phyloP scores from a whole-genome alignment of 2,797 vertebrate genomes.

The Tolypeutes matacus region DNA sequence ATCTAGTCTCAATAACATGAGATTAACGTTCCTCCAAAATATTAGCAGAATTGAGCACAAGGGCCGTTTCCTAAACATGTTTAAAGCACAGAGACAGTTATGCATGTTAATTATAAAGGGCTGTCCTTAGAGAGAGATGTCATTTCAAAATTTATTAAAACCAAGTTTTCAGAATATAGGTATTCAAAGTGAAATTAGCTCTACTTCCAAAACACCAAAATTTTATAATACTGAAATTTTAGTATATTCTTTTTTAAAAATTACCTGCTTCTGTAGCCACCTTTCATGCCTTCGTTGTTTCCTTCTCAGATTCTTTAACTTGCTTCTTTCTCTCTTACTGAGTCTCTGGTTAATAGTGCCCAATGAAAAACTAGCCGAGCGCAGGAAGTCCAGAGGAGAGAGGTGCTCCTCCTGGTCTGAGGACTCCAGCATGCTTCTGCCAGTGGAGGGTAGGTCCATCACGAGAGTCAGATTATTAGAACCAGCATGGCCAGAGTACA shows the following conservation, averaged over 20 bases:
- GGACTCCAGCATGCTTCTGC: constrained; percentile 83
- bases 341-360: constrained; percentile 82
- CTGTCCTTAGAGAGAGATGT: background rate
- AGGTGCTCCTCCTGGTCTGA: constrained; percentile 74
- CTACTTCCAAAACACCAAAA: background rate
- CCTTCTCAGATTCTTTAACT: constrained; percentile 90
- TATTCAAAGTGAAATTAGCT: constrained; percentile 24
- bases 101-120: background rate
- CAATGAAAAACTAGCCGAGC: constrained; percentile 51
- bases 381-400: constrained; percentile 79
- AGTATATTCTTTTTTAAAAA: background rate
- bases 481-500: constrained; percentile 72
- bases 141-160: constrained; percentile 51
- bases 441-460: constrained; percentile 78
- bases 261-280: constrained; percentile 92
- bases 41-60: background rate
- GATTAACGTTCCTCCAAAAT: constrained; percentile 25
- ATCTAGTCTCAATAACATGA: constrained; percentile 30
- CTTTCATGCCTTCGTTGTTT: constrained; percentile 90
- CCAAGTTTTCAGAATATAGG: background rate
- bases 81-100: background rate
- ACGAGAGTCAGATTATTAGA: constrained; percentile 74
- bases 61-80: background rate
- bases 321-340: constrained; percentile 91
- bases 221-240: background rate